Percentiles rank a stretch among this genome's conserved stretches.
Evolutionary conservation across 2,888 invertebrate species (phyloP).

Genomic region (Salticus scenicus): DNA sequence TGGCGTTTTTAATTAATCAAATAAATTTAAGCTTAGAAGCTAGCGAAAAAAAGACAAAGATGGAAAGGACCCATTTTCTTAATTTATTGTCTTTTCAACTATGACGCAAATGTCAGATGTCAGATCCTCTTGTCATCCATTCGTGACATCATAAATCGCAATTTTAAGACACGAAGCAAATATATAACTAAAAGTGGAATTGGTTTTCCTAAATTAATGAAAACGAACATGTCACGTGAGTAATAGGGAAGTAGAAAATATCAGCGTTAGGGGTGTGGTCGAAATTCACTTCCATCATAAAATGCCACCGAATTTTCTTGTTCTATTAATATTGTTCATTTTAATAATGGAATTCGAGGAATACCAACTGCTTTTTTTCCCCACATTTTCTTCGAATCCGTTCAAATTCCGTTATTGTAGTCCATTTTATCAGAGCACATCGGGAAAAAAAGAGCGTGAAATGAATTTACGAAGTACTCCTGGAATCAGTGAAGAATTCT

Average conservation of each 20-base stretch:
- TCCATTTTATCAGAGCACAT: not conserved
- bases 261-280: constrained; percentile 1
- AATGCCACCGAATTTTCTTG: not conserved
- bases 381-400: not conserved
- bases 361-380: not conserved
- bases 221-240: not conserved
- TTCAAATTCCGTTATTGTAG: not conserved
- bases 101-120: too few relatives aligned
- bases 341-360: not conserved
- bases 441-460: not conserved
- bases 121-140: too few relatives aligned
- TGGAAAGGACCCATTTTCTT: too few relatives aligned
- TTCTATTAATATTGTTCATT: not conserved
- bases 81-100: too few relatives aligned
- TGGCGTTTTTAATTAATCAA: too few relatives aligned
- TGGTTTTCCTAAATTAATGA: not conserved
- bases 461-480: not conserved
- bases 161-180: too few relatives aligned
- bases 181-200: not conserved
- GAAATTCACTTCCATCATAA: not conserved
- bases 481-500: not conserved
- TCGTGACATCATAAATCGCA: too few relatives aligned
- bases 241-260: not conserved
- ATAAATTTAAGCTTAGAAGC: too few relatives aligned
- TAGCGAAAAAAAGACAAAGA: too few relatives aligned